Conservation (phyloP, 1,140 invertebrate species). For the Bradynema listronoti region DNA sequence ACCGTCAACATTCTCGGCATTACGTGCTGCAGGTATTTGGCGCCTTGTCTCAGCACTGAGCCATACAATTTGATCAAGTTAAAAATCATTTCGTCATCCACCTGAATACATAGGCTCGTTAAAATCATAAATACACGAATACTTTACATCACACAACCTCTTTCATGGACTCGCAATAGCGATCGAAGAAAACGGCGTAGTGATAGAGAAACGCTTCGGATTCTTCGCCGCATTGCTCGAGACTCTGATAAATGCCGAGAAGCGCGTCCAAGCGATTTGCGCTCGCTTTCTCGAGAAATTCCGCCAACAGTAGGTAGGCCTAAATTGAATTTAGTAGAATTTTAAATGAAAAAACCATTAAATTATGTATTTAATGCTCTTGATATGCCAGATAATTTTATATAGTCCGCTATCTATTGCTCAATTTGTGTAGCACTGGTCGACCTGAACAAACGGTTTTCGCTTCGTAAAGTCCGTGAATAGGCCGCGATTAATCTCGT, state of each 20-base stretch:
- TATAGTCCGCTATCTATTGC: neutral
- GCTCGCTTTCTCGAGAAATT: slow-evolving; percentile 8
- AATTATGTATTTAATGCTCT: neutral
- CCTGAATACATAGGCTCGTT: too few species aligned
- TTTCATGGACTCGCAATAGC: slow-evolving; percentile 18
- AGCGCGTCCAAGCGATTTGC: slow-evolving; percentile 12
- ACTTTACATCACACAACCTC: slow-evolving; percentile 19
- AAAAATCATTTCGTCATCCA: slow-evolving; percentile 5
- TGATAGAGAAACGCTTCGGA: slow-evolving; percentile 19
- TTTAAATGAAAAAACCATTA: neutral
- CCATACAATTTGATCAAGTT: slow-evolving; percentile 6
- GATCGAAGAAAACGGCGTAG: slow-evolving; percentile 19
- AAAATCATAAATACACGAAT: slow-evolving; percentile 14
- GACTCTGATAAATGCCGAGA: neutral
- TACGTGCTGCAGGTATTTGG: slow-evolving; percentile 12
- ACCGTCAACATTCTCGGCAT: slow-evolving; percentile 13
- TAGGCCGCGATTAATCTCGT: neutral
- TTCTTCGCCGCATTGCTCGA: slow-evolving; percentile 12
- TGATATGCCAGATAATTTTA: neutral
- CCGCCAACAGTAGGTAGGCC: slow-evolving; percentile 14
- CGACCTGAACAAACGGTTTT: slow-evolving; percentile 9
- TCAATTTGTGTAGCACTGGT: neutral
- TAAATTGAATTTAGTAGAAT: too few species aligned
- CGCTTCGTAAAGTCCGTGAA: neutral
- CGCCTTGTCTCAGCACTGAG: slow-evolving; percentile 6